These are phyloP conservation scores for Cheilosia scutellata DNA, from an alignment of 2,888 invertebrate species.

Conservation along the genomic window DNA sequence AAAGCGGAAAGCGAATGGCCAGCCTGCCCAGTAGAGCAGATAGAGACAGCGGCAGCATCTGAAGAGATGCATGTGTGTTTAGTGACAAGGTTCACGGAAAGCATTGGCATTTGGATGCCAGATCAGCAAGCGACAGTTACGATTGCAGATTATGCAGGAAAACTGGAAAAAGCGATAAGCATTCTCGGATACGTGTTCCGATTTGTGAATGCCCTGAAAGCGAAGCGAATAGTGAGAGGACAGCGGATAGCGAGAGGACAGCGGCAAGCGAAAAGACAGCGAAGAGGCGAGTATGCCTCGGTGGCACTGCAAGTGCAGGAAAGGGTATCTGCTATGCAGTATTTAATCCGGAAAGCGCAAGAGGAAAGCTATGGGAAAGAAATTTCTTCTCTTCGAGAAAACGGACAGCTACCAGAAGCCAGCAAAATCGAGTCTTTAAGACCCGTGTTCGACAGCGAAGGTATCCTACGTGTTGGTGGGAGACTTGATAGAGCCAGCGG, in stretches of 20 bases:
- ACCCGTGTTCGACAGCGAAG: background rate
- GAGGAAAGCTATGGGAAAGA: conserved; percentile 7
- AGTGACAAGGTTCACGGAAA: background rate
- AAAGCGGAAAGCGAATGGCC: background rate
- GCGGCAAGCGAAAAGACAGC: background rate
- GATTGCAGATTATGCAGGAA: background rate
- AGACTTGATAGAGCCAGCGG: background rate
- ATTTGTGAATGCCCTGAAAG: background rate
- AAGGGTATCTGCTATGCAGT: background rate
- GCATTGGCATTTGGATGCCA: conserved; percentile 10
- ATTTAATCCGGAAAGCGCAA: background rate
- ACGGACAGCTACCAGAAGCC: background rate
- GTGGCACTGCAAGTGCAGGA: background rate
- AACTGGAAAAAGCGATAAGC: conserved; percentile 1
- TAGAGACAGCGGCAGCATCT: background rate
- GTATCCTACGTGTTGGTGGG: background rate
- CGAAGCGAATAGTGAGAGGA: background rate
- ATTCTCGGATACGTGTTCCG: conserved; percentile 11
- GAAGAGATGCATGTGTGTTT: background rate
- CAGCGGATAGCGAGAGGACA: background rate
- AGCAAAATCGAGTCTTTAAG: conserved; percentile 26
- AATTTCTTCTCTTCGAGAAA: background rate
- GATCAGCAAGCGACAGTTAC: background rate
- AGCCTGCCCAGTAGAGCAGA: background rate
- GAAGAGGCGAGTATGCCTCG: background rate